These are phyloP conservation scores for Cephus rjabovi DNA, from an alignment of 2,888 invertebrate species.

Conservation along the genomic window DNA sequence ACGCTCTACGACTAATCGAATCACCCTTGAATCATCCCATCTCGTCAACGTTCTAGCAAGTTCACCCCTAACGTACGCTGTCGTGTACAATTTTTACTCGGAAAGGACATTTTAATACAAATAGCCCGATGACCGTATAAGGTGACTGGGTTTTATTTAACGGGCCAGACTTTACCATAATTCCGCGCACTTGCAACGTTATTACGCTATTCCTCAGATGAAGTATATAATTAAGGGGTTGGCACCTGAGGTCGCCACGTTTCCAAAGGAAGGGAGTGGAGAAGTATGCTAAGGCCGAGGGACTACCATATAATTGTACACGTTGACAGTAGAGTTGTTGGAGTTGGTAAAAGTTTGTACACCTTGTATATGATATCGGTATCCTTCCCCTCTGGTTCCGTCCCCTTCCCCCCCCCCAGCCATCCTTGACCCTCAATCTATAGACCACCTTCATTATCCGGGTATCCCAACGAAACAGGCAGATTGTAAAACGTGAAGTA, in stretches of 20 bases:
- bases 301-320: not conserved
- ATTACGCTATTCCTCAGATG: constrained; percentile 55
- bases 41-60: not conserved
- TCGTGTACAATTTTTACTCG: not conserved
- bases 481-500: constrained; percentile 60
- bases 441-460: not conserved
- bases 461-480: constrained; percentile 23
- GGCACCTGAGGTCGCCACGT: not conserved
- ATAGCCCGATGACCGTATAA: not conserved
- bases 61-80: not conserved
- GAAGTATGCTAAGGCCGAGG: not conserved
- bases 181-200: constrained; percentile 47
- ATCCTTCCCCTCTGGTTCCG: too few relatives aligned
- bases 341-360: not conserved
- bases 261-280: not conserved
- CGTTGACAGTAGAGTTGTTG: not conserved
- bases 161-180: constrained; percentile 29
- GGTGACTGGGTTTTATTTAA: not conserved
- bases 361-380: not conserved
- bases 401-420: too few relatives aligned
- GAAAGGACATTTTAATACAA: not conserved
- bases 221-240: constrained; percentile 56
- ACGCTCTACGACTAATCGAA: not conserved
- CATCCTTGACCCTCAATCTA: not conserved
- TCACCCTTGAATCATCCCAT: not conserved